A percentile compares a stretch with the other conserved stretches of the same genome.
These are phyloP conservation scores for Rhynchonycteris naso DNA, from an alignment of 2,797 vertebrate species.

Conservation along the genomic window DNA sequence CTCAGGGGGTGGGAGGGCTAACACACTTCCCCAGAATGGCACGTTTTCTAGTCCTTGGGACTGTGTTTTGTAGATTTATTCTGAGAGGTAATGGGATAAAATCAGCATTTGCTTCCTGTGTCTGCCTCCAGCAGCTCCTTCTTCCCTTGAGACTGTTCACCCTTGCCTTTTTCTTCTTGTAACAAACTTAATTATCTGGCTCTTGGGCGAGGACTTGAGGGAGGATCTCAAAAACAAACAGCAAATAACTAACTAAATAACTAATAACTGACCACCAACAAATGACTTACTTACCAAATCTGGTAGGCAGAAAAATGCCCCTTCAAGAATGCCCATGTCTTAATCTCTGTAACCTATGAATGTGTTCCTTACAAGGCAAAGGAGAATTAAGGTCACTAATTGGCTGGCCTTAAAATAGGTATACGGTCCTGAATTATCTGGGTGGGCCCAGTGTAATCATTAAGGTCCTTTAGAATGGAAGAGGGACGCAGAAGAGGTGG, in stretches of 20 bases:
- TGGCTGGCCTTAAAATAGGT: neutral
- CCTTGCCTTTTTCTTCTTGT: neutral
- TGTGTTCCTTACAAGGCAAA: neutral
- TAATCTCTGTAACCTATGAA: neutral
- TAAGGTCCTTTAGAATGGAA: neutral
- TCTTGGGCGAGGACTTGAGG: neutral
- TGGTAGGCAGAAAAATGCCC: neutral
- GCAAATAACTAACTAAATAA: neutral
- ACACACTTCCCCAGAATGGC: neutral
- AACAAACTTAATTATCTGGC: neutral
- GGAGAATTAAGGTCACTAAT: neutral
- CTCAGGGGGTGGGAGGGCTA: neutral
- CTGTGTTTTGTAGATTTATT: slow-evolving; percentile 6
- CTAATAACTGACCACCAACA: neutral
- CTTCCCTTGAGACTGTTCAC: neutral
- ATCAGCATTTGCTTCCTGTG: neutral
- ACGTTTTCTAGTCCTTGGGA: neutral
- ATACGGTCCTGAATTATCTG: neutral
- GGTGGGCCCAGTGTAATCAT: neutral
- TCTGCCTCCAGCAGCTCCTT: neutral
- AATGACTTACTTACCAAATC: neutral
- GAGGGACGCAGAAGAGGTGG: neutral
- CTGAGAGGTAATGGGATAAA: neutral
- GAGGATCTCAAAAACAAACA: neutral
- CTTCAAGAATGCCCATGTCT: neutral